Conservation (phyloP, 2,888 invertebrate genomes). For the Mycogona germanica region DNA sequence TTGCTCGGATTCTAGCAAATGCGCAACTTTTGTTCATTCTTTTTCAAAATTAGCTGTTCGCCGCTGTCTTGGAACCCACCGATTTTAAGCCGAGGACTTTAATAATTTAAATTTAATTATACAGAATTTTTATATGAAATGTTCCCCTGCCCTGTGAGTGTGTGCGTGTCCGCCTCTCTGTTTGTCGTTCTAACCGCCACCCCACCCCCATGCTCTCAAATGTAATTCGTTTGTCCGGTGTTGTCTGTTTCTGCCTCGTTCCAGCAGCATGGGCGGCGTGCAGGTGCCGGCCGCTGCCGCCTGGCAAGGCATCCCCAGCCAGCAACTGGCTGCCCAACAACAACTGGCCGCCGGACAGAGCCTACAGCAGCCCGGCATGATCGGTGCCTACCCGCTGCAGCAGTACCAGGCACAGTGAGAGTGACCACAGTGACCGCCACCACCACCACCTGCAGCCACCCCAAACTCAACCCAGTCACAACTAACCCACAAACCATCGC, state of each 20-base stretch:
- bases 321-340: constrained; percentile 51
- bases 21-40: no score
- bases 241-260: constrained; percentile 20
- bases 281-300: constrained; percentile 36
- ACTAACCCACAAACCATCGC: no score
- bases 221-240: background rate
- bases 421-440: no score
- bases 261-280: constrained; percentile 37
- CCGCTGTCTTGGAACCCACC: no score
- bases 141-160: background rate
- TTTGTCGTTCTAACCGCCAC: background rate
- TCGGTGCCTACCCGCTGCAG: constrained; percentile 34
- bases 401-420: constrained; percentile 22
- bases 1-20: no score
- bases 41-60: no score
- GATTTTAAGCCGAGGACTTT: no score
- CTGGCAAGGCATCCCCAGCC: constrained; percentile 39
- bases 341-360: constrained; percentile 32
- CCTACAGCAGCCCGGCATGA: constrained; percentile 40
- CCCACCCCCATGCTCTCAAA: background rate
- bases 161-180: background rate
- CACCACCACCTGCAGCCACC: no score
- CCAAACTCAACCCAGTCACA: no score
- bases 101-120: constrained; percentile 1
- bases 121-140: background rate